Percentiles rank a stretch among this genome's conserved stretches.
Conservation (phyloP, 2,113 vertebrate species). For the Cavia aperea region DNA sequence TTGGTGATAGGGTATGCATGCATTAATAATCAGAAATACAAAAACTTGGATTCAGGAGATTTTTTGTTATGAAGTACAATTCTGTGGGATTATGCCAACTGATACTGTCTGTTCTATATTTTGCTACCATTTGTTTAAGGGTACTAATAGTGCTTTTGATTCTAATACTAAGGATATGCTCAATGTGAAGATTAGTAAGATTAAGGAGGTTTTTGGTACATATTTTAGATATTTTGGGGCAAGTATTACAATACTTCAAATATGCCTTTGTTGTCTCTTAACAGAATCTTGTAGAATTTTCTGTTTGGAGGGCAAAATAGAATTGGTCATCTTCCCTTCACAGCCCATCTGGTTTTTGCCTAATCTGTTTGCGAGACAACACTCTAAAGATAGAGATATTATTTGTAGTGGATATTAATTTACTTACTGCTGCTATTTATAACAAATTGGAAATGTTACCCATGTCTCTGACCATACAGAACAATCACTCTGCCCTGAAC, state of each 20-base stretch:
- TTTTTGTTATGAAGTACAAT: not conserved
- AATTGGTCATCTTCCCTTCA: conserved; percentile 68
- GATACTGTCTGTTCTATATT: not conserved
- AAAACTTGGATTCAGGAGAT: not conserved
- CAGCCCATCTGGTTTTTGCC: conserved; percentile 74
- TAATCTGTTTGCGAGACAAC: conserved; percentile 67
- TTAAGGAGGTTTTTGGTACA: conserved; percentile 35
- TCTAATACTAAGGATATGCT: not conserved
- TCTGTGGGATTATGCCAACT: not conserved
- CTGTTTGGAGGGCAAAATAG: conserved; percentile 70
- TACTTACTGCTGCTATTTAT: conserved; percentile 64
- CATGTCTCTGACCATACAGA: conserved; percentile 62
- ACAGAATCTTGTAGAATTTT: conserved; percentile 71
- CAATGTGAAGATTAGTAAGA: not conserved
- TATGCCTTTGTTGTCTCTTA: conserved; percentile 69
- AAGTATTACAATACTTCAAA: conserved; percentile 67
- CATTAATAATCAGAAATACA: not conserved
- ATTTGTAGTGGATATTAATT: conserved; percentile 57
- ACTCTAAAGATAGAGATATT: conserved; percentile 62
- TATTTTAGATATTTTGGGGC: conserved; percentile 64
- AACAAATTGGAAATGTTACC: conserved; percentile 64
- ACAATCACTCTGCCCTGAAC: conserved; percentile 57
- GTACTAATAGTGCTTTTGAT: not conserved
- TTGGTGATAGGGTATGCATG: not conserved
- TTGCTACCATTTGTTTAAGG: not conserved